Evolutionary conservation across 2,797 vertebrate genomes (phyloP), one percentile per base, ranked within the genome.

Genomic region (Pogonophryne albipinna): DNA sequence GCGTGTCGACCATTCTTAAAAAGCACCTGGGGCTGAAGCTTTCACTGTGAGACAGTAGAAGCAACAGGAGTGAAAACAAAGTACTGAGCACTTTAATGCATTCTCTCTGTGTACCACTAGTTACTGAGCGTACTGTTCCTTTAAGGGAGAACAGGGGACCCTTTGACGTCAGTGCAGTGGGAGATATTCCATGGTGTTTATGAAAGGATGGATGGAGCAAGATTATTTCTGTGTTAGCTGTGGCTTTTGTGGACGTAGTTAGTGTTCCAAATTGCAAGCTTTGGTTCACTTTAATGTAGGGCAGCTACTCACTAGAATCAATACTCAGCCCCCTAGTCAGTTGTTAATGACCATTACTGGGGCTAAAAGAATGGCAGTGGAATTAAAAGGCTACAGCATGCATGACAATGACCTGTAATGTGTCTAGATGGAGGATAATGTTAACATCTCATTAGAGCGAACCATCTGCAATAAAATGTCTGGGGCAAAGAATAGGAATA

Each of bases 101-200:
- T 82, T 83, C 78, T 64, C 20, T 46, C 41, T 10, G 57, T 52
- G 46, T 46, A 14, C 64, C n/a, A 5, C n/a, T 60, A 45, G 80
- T 87, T 67, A 53, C 87, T 20, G 42, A 15, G 68, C 4, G 56
- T 6, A 50, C 87, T 89, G 90, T 65, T 75, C 79, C 94, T 95
- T 95, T 94, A 95, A 95, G 85, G 69, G 69, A 78, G 47, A 78
- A 75, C 75, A 83, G 90, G 80, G 66, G 78, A 87, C 62, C 67
- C 83, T 83, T 85, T 92, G 93, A 94, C 91, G 89, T 94, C 93
- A 93, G 82, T 77, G 87, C 79, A 74, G 81, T 83, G 81, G 70
- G 66, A 86, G 74, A 85, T 90, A 85, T 92, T 85, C 83, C 79
- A 68, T 90, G 83, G 75, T 89, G 81, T 89, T 85, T 87, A 74